Conservation (phyloP, 2,888 invertebrate genomes). For the Ornithoptera priamus region DNA sequence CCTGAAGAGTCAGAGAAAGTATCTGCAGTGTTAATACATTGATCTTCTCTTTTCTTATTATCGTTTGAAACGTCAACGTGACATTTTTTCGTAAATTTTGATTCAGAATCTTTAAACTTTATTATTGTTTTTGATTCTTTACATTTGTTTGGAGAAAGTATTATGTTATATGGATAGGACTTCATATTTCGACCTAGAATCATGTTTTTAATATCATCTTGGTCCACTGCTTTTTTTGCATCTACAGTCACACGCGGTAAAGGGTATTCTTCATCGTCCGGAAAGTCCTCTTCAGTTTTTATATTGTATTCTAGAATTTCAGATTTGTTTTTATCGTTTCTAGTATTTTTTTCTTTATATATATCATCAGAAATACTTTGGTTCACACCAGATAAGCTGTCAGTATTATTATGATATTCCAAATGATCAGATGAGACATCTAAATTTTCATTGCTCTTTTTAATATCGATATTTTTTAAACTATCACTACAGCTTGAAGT, state of each 20-base stretch:
- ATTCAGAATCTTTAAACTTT: constrained; percentile 47
- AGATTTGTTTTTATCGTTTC: background rate
- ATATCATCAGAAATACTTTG: constrained; percentile 30
- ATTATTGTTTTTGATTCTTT: constrained; percentile 56
- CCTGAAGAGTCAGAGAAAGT: constrained; percentile 51
- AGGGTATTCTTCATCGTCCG: constrained; percentile 53
- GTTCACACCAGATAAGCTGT: constrained; percentile 44
- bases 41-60: constrained; percentile 32
- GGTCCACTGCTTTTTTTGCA: constrained; percentile 38
- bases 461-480: constrained; percentile 42
- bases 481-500: constrained; percentile 76
- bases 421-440: constrained; percentile 79
- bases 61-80: constrained; percentile 37
- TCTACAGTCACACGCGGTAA: constrained; percentile 58
- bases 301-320: background rate
- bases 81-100: background rate
- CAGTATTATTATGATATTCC: constrained; percentile 78
- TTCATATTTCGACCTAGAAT: constrained; percentile 65
- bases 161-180: constrained; percentile 69
- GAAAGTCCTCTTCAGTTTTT: constrained; percentile 51
- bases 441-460: constrained; percentile 38
- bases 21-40: constrained; percentile 38
- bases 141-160: constrained; percentile 62
- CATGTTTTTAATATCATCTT: constrained; percentile 59
- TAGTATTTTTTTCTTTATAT: constrained; percentile 18